Percentiles rank a stretch among this genome's conserved stretches.
Evolutionary conservation across 2,888 invertebrate species (phyloP).

Genomic region (Salpingus planirostris): DNA sequence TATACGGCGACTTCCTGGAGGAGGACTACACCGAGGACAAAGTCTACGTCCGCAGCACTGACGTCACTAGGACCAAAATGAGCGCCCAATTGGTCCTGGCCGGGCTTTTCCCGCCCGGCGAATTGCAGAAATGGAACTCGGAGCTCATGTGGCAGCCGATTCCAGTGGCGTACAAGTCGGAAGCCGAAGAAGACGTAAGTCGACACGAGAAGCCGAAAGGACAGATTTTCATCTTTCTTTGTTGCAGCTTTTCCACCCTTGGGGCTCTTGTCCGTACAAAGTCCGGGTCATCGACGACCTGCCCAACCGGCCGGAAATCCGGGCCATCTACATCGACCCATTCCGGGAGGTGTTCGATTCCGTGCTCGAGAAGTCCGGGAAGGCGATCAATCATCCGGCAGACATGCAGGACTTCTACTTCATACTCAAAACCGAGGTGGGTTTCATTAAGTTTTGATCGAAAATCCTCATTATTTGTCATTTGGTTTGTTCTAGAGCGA

Average conservation of each 20-base stretch:
- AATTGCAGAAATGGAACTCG: constrained; percentile 48
- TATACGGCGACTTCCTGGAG: constrained; percentile 52
- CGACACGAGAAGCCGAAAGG: background rate
- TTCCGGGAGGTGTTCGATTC: constrained; percentile 19
- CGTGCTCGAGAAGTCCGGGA: constrained; percentile 22
- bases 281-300: constrained; percentile 10
- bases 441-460: too few species aligned
- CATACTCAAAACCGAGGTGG: constrained; percentile 24
- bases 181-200: constrained; percentile 26
- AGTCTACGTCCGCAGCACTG: constrained; percentile 56
- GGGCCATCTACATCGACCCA: constrained; percentile 20
- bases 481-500: constrained; percentile 18
- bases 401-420: constrained; percentile 25
- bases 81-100: constrained; percentile 58
- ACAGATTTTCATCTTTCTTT: background rate
- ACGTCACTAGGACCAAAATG: constrained; percentile 62
- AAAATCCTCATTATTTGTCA: background rate
- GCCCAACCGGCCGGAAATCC: constrained; percentile 15
- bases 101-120: constrained; percentile 54
- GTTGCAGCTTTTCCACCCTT: constrained; percentile 22
- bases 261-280: constrained; percentile 18
- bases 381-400: constrained; percentile 17
- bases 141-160: constrained; percentile 59
- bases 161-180: constrained; percentile 19
- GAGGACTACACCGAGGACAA: constrained; percentile 45